Conservation (phyloP, 2,797 vertebrate species). For the Argya squamiceps region DNA sequence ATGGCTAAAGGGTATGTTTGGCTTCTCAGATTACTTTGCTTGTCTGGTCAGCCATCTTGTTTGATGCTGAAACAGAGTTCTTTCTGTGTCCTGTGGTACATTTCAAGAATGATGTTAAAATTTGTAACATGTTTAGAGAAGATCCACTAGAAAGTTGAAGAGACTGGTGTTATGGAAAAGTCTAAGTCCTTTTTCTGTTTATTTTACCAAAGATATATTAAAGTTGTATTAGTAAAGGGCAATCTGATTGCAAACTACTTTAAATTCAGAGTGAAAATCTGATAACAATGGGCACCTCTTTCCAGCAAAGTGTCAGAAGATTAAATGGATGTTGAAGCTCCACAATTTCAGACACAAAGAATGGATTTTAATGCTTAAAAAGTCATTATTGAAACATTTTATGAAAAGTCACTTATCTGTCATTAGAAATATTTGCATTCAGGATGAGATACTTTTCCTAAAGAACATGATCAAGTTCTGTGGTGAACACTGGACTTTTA, state of each 20-base stretch:
- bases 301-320: background rate
- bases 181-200: background rate
- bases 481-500: background rate
- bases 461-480: background rate
- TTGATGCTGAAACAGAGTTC: background rate
- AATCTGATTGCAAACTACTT: background rate
- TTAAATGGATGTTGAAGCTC: background rate
- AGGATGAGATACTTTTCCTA: background rate
- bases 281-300: background rate
- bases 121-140: background rate
- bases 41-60: background rate
- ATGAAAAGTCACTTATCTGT: background rate
- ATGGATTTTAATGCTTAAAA: background rate
- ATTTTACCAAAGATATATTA: background rate
- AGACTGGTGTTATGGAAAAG: background rate
- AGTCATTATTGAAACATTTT: background rate
- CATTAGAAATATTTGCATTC: background rate
- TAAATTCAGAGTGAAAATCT: conserved; percentile 12
- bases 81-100: background rate
- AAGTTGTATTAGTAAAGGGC: background rate
- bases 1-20: background rate
- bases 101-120: background rate
- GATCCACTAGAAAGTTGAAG: background rate
- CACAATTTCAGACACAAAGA: background rate
- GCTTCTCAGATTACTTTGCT: background rate